Base-by-base conservation (phyloP, 2,888 invertebrate genomes). In the Cephalotes varians region DNA sequence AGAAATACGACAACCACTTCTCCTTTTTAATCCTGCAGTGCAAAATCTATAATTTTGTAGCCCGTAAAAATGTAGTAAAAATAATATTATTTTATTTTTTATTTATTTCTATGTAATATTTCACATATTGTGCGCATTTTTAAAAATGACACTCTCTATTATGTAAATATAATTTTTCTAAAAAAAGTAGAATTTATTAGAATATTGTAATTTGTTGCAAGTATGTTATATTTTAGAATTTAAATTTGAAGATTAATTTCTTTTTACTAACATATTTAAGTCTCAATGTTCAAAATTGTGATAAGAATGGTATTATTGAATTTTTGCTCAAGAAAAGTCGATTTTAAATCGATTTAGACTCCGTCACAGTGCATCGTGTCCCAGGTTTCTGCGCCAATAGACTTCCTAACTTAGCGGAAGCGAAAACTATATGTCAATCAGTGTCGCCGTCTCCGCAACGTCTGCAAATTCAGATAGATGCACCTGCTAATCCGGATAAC, bases 391-490 rank as follows among this genome's bases (percentile, higher is more conserved):
- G 25, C 56, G 31, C 34, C 12, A 3, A 79, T 62, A 82, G 56
- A 74, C 81, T 84, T 72, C 54, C 85, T 25, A 88, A 85, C 89
- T 87, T 83, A 79, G 37, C 56, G 47, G 62, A 88, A 85, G 76
- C 74, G 82, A 88, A 85, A 88, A 88, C 85, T 81, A 73, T 88
- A 87, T 80, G 86, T 88, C 88, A 89, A 89, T 89, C 85, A 86
- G 72, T 73, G 85, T 83, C 74, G 25, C 77, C 60, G 73, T 79
- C 81, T 81, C 58, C 87, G 72, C 89, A 82, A 81, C 81, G 73
- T 58, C 83, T 85, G 71, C 71, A 82, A 82, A 83, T 81, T 84
- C 71, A 56, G 77, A 67, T 77, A 56, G 69, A 31, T 79, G 44
- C 77, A 69, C 51, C 81, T 82, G 67, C 72, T 79, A 72, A 73